Conservation (phyloP, 2,888 invertebrate genomes). For the Minunthozetes semirufus region DNA sequence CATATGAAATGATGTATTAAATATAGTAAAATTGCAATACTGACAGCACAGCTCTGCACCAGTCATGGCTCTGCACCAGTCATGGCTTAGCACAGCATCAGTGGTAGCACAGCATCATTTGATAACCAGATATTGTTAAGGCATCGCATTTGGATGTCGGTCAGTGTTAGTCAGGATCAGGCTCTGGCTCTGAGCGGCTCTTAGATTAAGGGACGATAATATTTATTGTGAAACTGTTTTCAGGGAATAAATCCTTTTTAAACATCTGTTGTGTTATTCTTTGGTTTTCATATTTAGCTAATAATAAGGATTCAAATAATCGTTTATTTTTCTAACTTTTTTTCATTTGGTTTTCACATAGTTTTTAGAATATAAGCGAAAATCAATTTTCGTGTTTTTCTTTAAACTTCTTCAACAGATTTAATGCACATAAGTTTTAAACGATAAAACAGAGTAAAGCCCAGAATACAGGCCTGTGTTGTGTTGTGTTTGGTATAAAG, state of each 20-base stretch:
- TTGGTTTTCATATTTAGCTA: neutral
- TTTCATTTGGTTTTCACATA: neutral
- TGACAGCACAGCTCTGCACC: neutral
- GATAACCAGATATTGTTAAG: neutral
- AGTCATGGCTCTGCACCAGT: neutral
- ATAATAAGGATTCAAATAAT: too few relatives aligned
- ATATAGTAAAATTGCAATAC: constrained; percentile 25
- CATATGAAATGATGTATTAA: constrained; percentile 28
- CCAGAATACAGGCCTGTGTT: neutral
- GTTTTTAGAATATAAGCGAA: neutral
- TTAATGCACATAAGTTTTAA: constrained; percentile 20
- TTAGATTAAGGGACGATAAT: constrained; percentile 26
- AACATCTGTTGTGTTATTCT: constrained; percentile 18
- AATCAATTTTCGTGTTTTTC: constrained; percentile 13
- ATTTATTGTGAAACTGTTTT: constrained; percentile 16
- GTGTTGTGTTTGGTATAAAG: constrained; percentile 17
- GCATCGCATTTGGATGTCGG: constrained; percentile 5
- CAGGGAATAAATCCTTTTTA: constrained; percentile 12
- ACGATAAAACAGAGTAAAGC: neutral
- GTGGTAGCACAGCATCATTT: too few relatives aligned
- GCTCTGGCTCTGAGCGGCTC: neutral
- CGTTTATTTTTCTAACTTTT: constrained; percentile 4
- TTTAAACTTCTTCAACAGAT: neutral
- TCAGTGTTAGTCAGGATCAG: constrained; percentile 2
- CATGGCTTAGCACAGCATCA: neutral